Evolutionary conservation across 2,888 invertebrate species (phyloP), one percentile per base, ranked within the genome.

Genomic region (Perizoma affinitatum): DNA sequence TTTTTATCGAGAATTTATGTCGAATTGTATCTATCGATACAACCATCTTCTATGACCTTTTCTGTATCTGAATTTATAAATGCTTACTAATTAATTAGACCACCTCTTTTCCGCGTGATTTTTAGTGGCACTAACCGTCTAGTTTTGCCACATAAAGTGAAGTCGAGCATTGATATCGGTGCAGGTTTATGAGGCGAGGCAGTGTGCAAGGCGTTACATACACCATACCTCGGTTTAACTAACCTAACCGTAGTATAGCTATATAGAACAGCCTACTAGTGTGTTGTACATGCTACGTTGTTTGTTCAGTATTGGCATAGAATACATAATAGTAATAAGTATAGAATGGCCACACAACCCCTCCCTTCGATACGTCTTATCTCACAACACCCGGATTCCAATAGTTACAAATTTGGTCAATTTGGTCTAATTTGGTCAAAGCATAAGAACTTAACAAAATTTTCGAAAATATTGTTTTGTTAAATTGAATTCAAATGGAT

Each of bases 111-210:
- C 49, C 45, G 46, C 51, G 43, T 54, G 45, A 54, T 58, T 66
- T 54, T 60, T 11, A 53, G 60, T 58, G 61, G 63, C 64, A 61
- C 54, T 67, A 70, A 70, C 65, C 58, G 62, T 62, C 52, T 67
- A 71, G 75, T 76, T 73, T 75, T 76, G 75, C 72, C 72, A 75
- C 77, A 78, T 80, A 79, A 80, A 81, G 74, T 79, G 77, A 79
- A 85, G 76, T 80, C 78, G 77, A 79, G 77, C 80, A 78, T 84
- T 82, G 79, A 81, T 82, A 83, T 81, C 84, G 80, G 76, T 70
- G 71, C 71, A 70, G 71, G 77, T 88, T 89, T 89, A 90, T 85
- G 89, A 90, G 87, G 83, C 90, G 85, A 78, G 83, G 83, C 88
- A 79, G 78, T 73, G 82, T 73, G 84, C 87, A 83, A 75, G 82